Conservation (phyloP, 2,113 vertebrate species). For the Herpetotheres cachinnans region DNA sequence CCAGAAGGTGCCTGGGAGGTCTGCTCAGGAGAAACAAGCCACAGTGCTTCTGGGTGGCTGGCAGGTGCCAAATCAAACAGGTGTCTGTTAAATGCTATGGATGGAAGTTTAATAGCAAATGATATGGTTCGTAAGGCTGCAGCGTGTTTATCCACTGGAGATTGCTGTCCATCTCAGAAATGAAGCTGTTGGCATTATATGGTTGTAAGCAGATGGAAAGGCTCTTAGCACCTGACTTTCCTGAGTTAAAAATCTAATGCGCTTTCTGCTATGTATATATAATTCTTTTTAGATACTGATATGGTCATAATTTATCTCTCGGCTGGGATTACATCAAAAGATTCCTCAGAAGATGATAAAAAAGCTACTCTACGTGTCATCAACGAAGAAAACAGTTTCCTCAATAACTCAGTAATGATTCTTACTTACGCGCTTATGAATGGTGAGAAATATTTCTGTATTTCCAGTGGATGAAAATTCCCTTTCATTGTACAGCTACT, state of each 20-base stretch:
- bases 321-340: conserved; percentile 90
- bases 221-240: neutral
- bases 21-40: neutral
- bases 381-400: conserved; percentile 90
- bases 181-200: neutral
- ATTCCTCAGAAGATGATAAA: conserved; percentile 91
- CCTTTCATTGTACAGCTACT: neutral
- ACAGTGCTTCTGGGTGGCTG: neutral
- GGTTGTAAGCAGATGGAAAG: neutral
- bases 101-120: too few species aligned
- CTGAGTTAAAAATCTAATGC: neutral
- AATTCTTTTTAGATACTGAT: conserved; percentile 83
- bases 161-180: neutral
- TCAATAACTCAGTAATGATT: conserved; percentile 99
- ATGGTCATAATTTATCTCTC: conserved; percentile 97
- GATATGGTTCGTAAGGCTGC: neutral
- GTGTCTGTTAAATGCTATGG: neutral
- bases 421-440: conserved; percentile 99
- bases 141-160: neutral
- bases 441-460: conserved; percentile 71
- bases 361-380: conserved; percentile 91
- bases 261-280: neutral
- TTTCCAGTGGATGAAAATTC: conserved; percentile 17
- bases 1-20: neutral
- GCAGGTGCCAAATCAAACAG: neutral